These are phyloP conservation scores for Tonatia bakeri DNA, from an alignment of 2,113 vertebrate species.

Conservation along the genomic window DNA sequence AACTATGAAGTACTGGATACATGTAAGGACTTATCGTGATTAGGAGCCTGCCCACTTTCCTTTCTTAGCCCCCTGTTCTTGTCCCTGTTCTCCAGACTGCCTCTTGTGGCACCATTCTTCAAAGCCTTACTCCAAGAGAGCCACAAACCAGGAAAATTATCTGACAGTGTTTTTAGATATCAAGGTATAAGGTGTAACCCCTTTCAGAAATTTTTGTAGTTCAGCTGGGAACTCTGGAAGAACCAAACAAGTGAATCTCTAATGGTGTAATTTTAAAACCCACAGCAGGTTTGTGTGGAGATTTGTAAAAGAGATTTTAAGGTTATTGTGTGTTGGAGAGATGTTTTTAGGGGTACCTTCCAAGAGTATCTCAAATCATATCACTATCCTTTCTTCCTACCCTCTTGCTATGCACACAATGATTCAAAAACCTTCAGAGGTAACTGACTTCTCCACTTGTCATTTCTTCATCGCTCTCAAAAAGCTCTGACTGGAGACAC, in stretches of 20 bases:
- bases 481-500: neutral
- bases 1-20: neutral
- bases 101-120: neutral
- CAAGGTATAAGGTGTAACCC: neutral
- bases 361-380: neutral
- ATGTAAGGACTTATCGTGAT: neutral
- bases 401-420: neutral
- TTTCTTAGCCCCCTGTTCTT: neutral
- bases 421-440: neutral
- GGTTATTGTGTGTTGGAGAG: too few relatives aligned
- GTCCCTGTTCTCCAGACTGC: neutral
- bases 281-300: neutral
- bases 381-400: neutral
- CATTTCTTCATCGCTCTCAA: neutral
- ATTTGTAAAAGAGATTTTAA: too few relatives aligned
- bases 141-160: neutral
- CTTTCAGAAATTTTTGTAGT: neutral
- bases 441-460: neutral
- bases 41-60: neutral
- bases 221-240: neutral
- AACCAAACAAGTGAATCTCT: neutral
- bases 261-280: neutral
- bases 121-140: neutral
- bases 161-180: neutral
- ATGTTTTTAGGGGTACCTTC: neutral